Conservation (phyloP, 2,113 vertebrate genomes). For the Pygoscelis antarcticus region DNA sequence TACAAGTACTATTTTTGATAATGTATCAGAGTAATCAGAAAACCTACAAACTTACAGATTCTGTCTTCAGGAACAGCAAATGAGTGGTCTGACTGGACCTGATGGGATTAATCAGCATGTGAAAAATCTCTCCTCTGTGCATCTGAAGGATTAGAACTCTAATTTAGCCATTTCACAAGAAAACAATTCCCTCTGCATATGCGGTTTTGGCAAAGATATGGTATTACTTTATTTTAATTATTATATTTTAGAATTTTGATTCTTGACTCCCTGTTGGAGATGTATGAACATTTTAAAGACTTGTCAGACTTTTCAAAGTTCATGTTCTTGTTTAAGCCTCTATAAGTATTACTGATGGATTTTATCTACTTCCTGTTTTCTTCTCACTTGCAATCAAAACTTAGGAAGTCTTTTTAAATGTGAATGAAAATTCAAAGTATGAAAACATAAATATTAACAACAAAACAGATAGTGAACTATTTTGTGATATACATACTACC, state of each 20-base stretch:
- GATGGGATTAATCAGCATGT: not conserved
- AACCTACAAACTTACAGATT: not conserved
- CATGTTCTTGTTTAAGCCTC: not conserved
- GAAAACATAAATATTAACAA: not conserved
- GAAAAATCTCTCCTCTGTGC: not conserved
- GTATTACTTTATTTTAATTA: not conserved
- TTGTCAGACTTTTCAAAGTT: slow-evolving; percentile 17
- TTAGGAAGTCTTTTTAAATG: not conserved
- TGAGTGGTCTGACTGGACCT: not conserved
- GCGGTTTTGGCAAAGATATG: not conserved
- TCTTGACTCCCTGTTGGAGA: not conserved
- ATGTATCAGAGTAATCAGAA: not conserved
- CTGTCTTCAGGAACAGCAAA: not conserved
- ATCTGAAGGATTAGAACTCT: not conserved
- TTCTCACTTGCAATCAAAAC: not conserved
- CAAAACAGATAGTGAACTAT: not conserved
- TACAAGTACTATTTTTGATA: not conserved
- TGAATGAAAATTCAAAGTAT: not conserved
- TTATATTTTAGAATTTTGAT: not conserved
- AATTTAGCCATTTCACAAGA: not conserved
- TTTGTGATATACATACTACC: not conserved
- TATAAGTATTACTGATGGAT: not conserved
- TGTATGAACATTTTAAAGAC: not conserved
- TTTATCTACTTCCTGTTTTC: not conserved
- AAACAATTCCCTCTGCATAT: not conserved